Evolutionary conservation across 23 tunicate genomes (phyloP).

Genomic region (Styela clava): DNA sequence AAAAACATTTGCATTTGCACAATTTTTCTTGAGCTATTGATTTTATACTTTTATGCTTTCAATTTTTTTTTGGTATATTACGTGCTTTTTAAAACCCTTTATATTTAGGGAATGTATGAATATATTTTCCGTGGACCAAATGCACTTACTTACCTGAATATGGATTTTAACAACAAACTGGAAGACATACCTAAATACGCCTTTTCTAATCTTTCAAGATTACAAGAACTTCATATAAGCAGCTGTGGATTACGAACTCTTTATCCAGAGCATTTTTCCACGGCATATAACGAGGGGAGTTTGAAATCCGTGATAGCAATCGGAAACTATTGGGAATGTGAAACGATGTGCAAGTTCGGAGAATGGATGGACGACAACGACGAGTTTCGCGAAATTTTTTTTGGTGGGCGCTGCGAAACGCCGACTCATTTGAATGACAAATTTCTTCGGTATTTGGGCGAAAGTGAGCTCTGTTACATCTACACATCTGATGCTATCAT

Average conservation of each 20-base stretch:
- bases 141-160: not conserved
- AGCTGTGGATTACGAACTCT: not conserved
- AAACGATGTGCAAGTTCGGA: not conserved
- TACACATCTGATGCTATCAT: not conserved
- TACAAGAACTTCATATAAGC: not conserved
- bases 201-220: not conserved
- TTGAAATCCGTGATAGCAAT: not conserved
- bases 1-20: too few relatives aligned
- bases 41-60: too few relatives aligned
- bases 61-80: too few relatives aligned
- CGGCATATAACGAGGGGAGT: not conserved
- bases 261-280: not conserved
- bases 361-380: not conserved
- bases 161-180: not conserved
- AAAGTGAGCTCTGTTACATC: not conserved
- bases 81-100: too few relatives aligned
- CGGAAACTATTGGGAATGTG: not conserved
- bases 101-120: too few relatives aligned
- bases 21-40: too few relatives aligned
- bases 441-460: not conserved
- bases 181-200: not conserved
- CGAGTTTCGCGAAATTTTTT: not conserved
- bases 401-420: not conserved
- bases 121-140: too few relatives aligned
- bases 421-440: not conserved